phyloP scores from a whole-genome alignment of 1,140 invertebrate species.

The Bombus pascuorum region DNA sequence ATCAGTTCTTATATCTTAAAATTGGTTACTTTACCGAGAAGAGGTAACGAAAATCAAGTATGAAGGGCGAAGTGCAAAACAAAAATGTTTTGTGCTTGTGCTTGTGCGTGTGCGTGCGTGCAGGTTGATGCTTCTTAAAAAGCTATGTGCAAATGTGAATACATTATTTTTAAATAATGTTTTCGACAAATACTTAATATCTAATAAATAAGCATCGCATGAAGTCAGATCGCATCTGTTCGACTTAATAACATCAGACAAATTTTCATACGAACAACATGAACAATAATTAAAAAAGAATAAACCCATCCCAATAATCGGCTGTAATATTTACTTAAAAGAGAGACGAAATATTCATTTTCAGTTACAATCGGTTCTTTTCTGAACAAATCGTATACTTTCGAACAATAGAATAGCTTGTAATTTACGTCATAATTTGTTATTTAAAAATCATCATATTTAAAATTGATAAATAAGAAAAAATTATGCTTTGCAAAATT shows the following conservation, averaged over 20 bases:
- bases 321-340: neutral
- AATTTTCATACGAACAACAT: neutral
- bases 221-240: neutral
- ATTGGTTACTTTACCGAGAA: slow-evolving; percentile 12
- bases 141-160: slow-evolving; percentile 14
- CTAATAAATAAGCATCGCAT: neutral
- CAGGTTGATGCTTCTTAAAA: slow-evolving; percentile 28
- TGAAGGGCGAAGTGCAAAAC: slow-evolving; percentile 36
- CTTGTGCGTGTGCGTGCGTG: slow-evolving; percentile 50
- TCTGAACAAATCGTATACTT: neutral
- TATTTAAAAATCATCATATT: neutral
- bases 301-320: neutral
- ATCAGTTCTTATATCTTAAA: neutral
- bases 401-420: neutral
- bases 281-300: neutral
- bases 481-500: neutral
- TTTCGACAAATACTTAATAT: neutral
- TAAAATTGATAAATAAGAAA: neutral
- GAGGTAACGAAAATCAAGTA: slow-evolving; percentile 34
- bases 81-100: neutral
- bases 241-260: neutral
- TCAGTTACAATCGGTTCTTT: neutral
- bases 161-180: neutral
- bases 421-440: neutral
- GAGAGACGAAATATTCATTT: neutral